Percentiles rank a stretch among this genome's conserved stretches.
phyloP scores from a whole-genome alignment of 2,888 invertebrate species.

The Tachina lurida region DNA sequence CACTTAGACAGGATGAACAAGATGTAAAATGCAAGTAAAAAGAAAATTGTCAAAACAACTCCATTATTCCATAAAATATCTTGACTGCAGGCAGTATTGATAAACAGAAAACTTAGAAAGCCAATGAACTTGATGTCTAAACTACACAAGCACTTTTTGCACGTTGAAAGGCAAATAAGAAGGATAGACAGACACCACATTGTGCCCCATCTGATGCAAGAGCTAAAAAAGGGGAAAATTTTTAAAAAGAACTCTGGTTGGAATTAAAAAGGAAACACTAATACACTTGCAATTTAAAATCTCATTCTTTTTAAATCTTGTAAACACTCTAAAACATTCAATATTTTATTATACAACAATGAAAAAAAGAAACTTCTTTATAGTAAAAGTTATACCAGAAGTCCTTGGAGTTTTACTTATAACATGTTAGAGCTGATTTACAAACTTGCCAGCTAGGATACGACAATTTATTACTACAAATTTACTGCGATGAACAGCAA shows the following conservation, averaged over 20 bases:
- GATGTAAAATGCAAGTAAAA: slow-evolving; percentile 1
- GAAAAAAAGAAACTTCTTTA: no score
- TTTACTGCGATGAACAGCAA: neutral
- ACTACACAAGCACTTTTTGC: slow-evolving; percentile 13
- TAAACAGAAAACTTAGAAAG: slow-evolving; percentile 66
- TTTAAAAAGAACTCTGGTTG: neutral
- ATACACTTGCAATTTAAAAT: no score
- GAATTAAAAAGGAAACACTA: neutral
- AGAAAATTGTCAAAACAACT: slow-evolving; percentile 62
- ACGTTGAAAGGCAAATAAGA: slow-evolving; percentile 21
- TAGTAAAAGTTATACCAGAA: no score
- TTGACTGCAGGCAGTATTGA: slow-evolving; percentile 57
- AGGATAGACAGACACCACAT: slow-evolving; percentile 2
- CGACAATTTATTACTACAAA: no score
- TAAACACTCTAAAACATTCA: no score
- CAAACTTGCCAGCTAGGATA: no score
- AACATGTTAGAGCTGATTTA: no score
- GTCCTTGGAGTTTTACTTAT: no score
- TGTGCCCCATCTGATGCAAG: neutral
- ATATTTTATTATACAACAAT: no score
- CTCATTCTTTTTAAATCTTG: no score
- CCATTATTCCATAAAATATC: slow-evolving; percentile 62
- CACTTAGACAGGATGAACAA: neutral
- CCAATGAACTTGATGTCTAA: slow-evolving; percentile 66
- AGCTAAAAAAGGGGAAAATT: neutral